Evolutionary conservation across 2,888 invertebrate genomes (phyloP), one percentile per base, ranked within the genome.

Genomic region (Mesoligia furuncula): DNA sequence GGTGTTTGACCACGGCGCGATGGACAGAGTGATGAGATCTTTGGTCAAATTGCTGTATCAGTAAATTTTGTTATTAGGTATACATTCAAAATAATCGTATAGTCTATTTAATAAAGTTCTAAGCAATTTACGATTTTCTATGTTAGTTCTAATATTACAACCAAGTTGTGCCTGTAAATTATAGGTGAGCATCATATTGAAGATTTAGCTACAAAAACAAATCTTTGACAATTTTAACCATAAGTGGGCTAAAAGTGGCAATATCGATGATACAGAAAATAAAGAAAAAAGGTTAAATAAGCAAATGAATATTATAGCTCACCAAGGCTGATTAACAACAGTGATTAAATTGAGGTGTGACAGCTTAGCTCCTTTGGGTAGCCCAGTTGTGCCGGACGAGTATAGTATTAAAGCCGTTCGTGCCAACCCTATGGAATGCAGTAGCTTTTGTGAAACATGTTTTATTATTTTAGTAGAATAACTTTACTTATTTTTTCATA

Each of bases 331-430:
- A 66, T 89, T 90, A 68, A 83, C 87, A 70, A 88, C 27, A 42
- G 90, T 90, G 68, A 95, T 93, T 84, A 95, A 90, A 90, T 93
- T 94, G n/a, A 89, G 89, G 88, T 95, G 94, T 76, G 92, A 93
- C 85, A 95, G 83, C 83, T 92, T 94, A 42, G 90, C 94, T 81
- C 95, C 95, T 90, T 95, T 94, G 20, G 95, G 93, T 61, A 91
- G 86, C 13, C 95, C 94, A 15, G 95, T 95, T 65, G 95, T 95
- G 73, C 95, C 95, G 42, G 95, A 95, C 54, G 94, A 95, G 87
- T 95, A 95, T 61, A 95, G 89, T 87, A 95, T 94, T 78, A 94
- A 87, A 67, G 91, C 92, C n/a, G 91, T 91, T 83, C 89, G 89
- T 76, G 85, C 70, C 69, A 84, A 80, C 72, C 91, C 93, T 93